Evolutionary conservation across 2,797 vertebrate species (phyloP).

Genomic region (Pygocentrus nattereri): DNA sequence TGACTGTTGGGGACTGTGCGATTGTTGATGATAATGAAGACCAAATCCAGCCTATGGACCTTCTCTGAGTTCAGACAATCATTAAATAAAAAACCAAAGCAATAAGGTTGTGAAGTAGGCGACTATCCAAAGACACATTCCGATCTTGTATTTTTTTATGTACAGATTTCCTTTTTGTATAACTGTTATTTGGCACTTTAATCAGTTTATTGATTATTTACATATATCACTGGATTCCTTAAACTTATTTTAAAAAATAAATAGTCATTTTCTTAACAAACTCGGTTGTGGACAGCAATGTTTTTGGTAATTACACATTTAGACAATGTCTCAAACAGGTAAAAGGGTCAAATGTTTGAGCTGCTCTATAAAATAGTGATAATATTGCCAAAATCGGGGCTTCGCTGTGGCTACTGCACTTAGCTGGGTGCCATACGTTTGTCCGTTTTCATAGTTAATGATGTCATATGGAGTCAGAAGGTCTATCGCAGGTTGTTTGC

Average conservation of each 20-base stretch:
- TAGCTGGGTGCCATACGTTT: too few species aligned
- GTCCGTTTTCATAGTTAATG: too few species aligned
- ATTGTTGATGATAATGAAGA: conserved; percentile 39
- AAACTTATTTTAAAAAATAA: conserved; percentile 93
- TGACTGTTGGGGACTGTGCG: conserved; percentile 26
- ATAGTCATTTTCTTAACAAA: conserved; percentile 95
- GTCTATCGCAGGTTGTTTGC: too few species aligned
- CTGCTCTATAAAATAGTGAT: too few species aligned
- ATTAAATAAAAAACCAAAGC: conserved; percentile 54
- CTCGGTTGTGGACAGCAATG: conserved; percentile 56
- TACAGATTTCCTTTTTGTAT: conserved; percentile 81
- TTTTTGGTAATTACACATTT: background rate
- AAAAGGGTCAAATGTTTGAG: too few species aligned
- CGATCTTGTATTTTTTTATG: conserved; percentile 80
- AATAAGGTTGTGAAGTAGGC: conserved; percentile 25
- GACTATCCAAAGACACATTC: conserved; percentile 78
- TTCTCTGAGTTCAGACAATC: conserved; percentile 30
- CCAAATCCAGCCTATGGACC: conserved; percentile 31
- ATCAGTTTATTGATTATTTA: conserved; percentile 94
- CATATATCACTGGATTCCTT: conserved; percentile 98
- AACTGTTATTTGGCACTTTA: conserved; percentile 99
- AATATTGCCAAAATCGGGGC: too few species aligned
- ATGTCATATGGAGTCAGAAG: too few species aligned
- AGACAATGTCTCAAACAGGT: background rate
- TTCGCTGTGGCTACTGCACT: too few species aligned